Evolutionary conservation across 2,888 invertebrate species (phyloP).

Genomic region (Pocota personata): DNA sequence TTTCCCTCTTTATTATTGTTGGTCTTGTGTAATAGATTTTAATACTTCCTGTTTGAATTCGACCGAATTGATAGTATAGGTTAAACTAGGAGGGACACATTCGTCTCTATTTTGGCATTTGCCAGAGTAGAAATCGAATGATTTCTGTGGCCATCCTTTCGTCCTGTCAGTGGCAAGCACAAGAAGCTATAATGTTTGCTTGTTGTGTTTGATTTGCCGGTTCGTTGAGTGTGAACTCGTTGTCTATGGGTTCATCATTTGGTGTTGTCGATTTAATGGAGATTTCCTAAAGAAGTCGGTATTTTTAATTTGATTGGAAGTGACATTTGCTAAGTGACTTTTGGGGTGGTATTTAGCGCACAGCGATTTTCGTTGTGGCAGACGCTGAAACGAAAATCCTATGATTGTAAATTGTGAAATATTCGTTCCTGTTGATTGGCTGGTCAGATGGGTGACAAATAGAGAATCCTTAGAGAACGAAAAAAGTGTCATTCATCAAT

Average conservation of each 20-base stretch:
- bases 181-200: constrained; percentile 47
- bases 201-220: constrained; percentile 62
- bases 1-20: constrained; percentile 35
- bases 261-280: constrained; percentile 28
- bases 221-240: constrained; percentile 34
- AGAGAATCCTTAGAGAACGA: not conserved
- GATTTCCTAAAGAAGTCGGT: not conserved
- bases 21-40: constrained; percentile 59
- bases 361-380: not conserved
- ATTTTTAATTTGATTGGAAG: constrained; percentile 39
- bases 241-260: constrained; percentile 18
- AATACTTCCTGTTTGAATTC: constrained; percentile 65
- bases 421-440: too few species aligned
- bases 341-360: constrained; percentile 7
- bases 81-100: constrained; percentile 34
- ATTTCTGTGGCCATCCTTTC: constrained; percentile 34
- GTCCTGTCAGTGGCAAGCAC: constrained; percentile 33
- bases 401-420: too few species aligned
- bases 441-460: not conserved
- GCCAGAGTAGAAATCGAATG: constrained; percentile 48
- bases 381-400: not conserved
- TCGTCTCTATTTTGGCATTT: constrained; percentile 30
- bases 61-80: constrained; percentile 44
- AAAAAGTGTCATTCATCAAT: constrained; percentile 13
- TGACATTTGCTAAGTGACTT: constrained; percentile 49